Percentiles rank a stretch among this genome's conserved stretches.
These are phyloP conservation scores for Euleptes europaea DNA, from an alignment of 2,113 vertebrate genomes.

Conservation along the genomic window DNA sequence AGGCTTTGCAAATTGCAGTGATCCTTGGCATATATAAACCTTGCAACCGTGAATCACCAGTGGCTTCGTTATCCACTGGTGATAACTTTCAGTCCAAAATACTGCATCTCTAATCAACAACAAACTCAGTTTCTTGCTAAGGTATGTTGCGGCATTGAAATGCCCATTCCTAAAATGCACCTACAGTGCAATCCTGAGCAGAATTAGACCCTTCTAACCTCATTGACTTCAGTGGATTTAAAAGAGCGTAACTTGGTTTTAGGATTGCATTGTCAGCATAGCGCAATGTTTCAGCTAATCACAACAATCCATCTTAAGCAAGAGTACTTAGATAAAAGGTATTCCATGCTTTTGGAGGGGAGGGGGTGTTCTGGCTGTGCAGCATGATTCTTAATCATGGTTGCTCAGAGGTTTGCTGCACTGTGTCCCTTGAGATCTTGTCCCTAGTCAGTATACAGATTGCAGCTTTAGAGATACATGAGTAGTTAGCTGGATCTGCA, in stretches of 20 bases:
- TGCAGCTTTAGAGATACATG: neutral
- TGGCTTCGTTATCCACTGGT: neutral
- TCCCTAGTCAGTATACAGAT: neutral
- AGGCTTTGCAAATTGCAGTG: conserved; percentile 33
- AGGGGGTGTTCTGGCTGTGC: neutral
- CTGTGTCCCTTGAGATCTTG: neutral
- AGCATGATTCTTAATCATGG: neutral
- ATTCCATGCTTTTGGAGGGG: neutral
- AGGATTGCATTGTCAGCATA: neutral
- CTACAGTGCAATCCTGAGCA: neutral
- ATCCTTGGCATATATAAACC: neutral
- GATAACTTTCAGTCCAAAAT: neutral
- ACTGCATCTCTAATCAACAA: neutral
- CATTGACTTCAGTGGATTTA: too few relatives aligned
- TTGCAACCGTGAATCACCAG: neutral
- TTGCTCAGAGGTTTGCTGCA: neutral
- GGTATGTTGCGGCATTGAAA: neutral
- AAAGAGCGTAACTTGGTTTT: neutral
- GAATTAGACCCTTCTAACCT: neutral
- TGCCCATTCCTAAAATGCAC: neutral
- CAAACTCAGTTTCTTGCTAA: neutral
- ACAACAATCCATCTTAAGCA: neutral
- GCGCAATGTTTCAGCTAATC: neutral
- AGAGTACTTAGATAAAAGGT: neutral
- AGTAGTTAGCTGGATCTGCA: neutral